Conservation (phyloP, 1,140 invertebrate species). For the Lanistes nyassanus region DNA sequence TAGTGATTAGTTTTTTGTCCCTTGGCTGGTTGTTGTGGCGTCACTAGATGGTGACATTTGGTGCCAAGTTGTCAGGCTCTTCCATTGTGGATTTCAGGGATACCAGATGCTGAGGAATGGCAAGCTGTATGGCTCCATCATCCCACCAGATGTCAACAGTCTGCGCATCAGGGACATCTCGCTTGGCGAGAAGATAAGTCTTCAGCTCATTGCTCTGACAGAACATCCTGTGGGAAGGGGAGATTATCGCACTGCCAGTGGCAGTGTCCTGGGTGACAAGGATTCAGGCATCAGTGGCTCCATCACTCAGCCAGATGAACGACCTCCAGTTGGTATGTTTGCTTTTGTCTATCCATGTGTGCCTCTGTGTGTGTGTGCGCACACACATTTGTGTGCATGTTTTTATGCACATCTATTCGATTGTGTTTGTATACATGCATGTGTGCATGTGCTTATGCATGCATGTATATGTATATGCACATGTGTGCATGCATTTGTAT, state of each 20-base stretch:
- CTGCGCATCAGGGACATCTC: constrained; percentile 59
- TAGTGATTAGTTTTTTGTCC: not conserved
- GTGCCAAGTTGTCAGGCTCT: not conserved
- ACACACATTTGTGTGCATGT: too few species aligned
- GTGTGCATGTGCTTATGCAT: too few species aligned
- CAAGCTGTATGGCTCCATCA: constrained; percentile 63
- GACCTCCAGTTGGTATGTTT: constrained; percentile 24
- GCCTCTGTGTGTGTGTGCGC: too few species aligned
- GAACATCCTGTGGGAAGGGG: constrained; percentile 63
- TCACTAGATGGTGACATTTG: not conserved
- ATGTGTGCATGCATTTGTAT: too few species aligned
- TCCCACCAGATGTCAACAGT: constrained; percentile 62
- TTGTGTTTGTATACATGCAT: too few species aligned
- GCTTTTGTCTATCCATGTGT: not conserved
- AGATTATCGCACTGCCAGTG: constrained; percentile 14
- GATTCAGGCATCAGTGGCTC: constrained; percentile 33
- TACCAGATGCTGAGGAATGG: constrained; percentile 67
- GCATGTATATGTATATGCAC: too few species aligned
- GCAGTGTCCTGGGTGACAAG: constrained; percentile 25
- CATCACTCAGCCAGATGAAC: constrained; percentile 33
- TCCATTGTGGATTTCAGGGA: constrained; percentile 46
- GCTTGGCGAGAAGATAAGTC: constrained; percentile 62
- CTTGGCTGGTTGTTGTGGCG: not conserved
- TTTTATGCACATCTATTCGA: too few species aligned
- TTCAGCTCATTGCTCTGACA: constrained; percentile 65